Conservation (phyloP, 2,888 invertebrate species). For the Perithous albicinctus region DNA sequence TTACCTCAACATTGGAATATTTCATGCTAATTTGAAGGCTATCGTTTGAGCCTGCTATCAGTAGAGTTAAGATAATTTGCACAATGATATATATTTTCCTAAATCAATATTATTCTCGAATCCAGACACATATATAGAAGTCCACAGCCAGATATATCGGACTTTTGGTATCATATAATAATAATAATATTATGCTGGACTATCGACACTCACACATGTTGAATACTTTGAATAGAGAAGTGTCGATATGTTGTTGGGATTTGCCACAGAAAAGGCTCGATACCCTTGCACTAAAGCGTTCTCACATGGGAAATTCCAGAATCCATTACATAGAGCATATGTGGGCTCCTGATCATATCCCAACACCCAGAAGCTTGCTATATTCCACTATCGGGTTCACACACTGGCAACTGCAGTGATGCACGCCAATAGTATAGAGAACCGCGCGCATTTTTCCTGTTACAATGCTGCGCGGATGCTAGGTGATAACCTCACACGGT, state of each 20-base stretch:
- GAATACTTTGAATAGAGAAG: conserved; percentile 49
- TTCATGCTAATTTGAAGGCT: no score
- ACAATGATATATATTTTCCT: no score
- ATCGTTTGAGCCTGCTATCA: no score
- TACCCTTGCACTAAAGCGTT: conserved; percentile 66
- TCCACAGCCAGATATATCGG: no score
- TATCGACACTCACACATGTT: conserved; percentile 1
- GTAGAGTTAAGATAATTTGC: no score
- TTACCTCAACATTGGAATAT: no score
- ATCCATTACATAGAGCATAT: conserved; percentile 69
- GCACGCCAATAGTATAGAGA: background rate
- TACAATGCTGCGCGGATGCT: background rate
- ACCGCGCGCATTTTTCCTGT: background rate
- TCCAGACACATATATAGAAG: no score
- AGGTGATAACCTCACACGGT: conserved; percentile 30
- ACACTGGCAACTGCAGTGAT: background rate
- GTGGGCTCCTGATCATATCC: conserved; percentile 2
- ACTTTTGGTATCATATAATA: no score
- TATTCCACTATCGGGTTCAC: conserved; percentile 16
- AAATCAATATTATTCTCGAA: no score
- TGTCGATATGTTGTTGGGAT: conserved; percentile 12
- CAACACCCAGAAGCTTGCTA: conserved; percentile 15
- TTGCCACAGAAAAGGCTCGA: conserved; percentile 31
- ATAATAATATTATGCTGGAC: background rate
- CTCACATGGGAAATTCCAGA: conserved; percentile 71